A percentile compares a stretch with the other conserved stretches of the same genome.
Conservation (phyloP, 2,797 vertebrate species). For the Pseudopleuronectes americanus region DNA sequence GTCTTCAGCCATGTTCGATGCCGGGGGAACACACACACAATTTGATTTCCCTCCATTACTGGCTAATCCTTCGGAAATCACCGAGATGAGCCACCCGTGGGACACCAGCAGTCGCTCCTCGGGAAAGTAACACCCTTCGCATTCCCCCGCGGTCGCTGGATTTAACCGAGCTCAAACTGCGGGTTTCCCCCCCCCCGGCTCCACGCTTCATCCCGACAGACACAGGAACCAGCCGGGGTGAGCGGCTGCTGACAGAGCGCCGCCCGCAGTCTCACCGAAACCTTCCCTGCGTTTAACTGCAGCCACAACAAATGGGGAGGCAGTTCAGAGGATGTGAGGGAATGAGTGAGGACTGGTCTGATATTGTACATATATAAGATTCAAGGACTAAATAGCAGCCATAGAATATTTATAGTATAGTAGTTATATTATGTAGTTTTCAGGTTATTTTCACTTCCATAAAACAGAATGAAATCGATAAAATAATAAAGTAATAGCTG, state of each 20-base stretch:
- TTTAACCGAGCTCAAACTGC: constrained; percentile 34
- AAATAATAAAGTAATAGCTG: not conserved
- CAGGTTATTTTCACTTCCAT: too few species aligned
- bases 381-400: too few species aligned
- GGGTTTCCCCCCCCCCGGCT: constrained; percentile 38
- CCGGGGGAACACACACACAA: too few species aligned
- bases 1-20: too few species aligned
- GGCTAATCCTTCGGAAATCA: constrained; percentile 59
- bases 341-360: not conserved
- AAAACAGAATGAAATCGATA: not conserved
- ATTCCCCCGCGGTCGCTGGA: constrained; percentile 32
- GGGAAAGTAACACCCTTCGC: constrained; percentile 61
- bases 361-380: too few species aligned
- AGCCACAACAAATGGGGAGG: not conserved
- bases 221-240: constrained; percentile 21
- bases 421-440: too few species aligned
- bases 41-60: constrained; percentile 53
- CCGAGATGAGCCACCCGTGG: constrained; percentile 44
- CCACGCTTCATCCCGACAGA: constrained; percentile 50
- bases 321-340: not conserved
- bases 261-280: constrained; percentile 19
- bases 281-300: constrained; percentile 3
- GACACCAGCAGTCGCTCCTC: constrained; percentile 43
- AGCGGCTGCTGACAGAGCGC: constrained; percentile 40
- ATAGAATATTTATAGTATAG: too few species aligned